A percentile compares a stretch with the other conserved stretches of the same genome.
Conservation (phyloP, 2,888 invertebrate genomes). For the Agrotis segetum region DNA sequence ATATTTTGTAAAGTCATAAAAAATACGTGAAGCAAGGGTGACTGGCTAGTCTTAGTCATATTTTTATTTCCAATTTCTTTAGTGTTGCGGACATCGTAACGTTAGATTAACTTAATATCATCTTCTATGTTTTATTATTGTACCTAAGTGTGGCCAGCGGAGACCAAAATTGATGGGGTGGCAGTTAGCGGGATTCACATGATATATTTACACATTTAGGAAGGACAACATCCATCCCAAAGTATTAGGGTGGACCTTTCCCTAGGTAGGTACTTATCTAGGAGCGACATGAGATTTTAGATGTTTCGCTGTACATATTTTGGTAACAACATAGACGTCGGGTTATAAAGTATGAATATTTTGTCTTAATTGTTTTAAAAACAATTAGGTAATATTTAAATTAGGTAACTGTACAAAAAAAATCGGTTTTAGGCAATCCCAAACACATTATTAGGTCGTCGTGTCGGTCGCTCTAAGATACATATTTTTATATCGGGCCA, state of each 20-base stretch:
- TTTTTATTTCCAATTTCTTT: constrained; percentile 2
- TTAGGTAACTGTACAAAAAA: too few species aligned
- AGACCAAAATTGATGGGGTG: constrained; percentile 32
- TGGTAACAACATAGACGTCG: background rate
- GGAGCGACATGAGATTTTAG: background rate
- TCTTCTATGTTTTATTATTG: constrained; percentile 25
- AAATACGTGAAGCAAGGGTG: background rate
- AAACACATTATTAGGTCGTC: too few species aligned
- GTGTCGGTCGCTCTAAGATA: too few species aligned
- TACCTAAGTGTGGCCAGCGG: constrained; percentile 9
- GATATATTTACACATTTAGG: constrained; percentile 41
- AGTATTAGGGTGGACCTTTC: constrained; percentile 28
- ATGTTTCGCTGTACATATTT: background rate
- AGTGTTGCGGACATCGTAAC: background rate
- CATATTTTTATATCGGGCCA: too few species aligned
- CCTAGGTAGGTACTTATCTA: background rate
- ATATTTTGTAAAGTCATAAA: too few species aligned
- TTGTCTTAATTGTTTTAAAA: too few species aligned
- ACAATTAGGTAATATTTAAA: too few species aligned
- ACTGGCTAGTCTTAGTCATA: background rate
- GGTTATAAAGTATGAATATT: too few species aligned
- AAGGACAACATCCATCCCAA: background rate
- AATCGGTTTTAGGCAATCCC: too few species aligned
- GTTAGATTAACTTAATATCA: constrained; percentile 10
- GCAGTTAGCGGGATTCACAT: constrained; percentile 34